Conservation (phyloP, 1,140 invertebrate genomes). For the Drosophila gunungcola region DNA sequence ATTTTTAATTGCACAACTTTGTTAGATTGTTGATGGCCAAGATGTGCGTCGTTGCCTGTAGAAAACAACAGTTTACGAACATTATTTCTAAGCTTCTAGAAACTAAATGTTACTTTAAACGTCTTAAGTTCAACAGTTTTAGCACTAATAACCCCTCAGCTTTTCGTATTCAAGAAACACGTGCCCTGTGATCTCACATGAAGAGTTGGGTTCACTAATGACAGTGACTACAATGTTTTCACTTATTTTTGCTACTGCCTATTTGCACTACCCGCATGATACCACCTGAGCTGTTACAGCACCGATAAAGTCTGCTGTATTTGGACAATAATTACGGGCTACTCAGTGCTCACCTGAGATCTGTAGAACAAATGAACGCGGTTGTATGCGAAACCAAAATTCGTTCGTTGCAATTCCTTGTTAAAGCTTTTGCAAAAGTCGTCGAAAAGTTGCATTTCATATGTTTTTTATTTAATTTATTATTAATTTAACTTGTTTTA, state of each 20-base stretch:
- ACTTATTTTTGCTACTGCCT: slow-evolving; percentile 20
- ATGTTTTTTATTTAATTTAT: slow-evolving; percentile 23
- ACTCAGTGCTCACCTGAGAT: slow-evolving; percentile 66
- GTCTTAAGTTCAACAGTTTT: neutral
- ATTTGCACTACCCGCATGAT: slow-evolving; percentile 16
- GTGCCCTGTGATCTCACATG: slow-evolving; percentile 31
- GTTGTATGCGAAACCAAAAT: slow-evolving; percentile 74
- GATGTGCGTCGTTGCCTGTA: neutral
- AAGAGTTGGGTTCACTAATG: slow-evolving; percentile 12
- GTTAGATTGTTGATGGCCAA: neutral
- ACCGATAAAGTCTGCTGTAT: slow-evolving; percentile 16
- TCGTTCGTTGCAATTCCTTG: slow-evolving; percentile 68
- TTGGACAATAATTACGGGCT: slow-evolving; percentile 6
- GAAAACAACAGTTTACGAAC: neutral
- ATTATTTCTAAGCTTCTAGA: neutral
- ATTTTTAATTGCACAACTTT: slow-evolving; percentile 4
- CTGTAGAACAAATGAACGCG: slow-evolving; percentile 76
- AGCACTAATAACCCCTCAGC: neutral
- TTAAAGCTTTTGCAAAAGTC: slow-evolving; percentile 62
- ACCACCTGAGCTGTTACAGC: slow-evolving; percentile 21
- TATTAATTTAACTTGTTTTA: slow-evolving; percentile 9
- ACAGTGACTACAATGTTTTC: slow-evolving; percentile 5
- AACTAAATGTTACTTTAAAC: neutral
- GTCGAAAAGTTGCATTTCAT: slow-evolving; percentile 69
- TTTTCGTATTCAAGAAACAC: slow-evolving; percentile 15